Conservation (phyloP, 2,797 vertebrate species). For the Lindbergichthys nudifrons region DNA sequence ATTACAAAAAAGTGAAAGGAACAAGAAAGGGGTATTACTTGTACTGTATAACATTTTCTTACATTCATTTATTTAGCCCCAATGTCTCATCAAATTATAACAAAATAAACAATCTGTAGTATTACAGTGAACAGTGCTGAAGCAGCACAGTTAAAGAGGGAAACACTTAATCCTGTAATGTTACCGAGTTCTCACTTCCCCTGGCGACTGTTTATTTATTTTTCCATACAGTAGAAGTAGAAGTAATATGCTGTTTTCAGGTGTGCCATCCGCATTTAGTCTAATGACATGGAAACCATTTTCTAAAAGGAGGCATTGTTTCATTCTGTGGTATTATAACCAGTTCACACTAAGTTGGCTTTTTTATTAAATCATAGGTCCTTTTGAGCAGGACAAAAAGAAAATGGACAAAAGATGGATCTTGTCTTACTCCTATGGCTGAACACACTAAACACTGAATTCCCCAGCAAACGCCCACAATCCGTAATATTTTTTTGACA, state of each 20-base stretch:
- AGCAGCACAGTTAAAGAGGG: not conserved
- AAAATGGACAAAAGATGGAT: too few species aligned
- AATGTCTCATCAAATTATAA: too few species aligned
- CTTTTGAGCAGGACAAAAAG: not conserved
- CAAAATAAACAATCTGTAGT: not conserved
- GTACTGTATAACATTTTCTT: too few species aligned
- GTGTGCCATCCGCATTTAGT: slow-evolving; percentile 15
- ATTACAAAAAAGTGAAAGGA: too few species aligned
- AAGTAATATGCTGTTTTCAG: slow-evolving; percentile 12
- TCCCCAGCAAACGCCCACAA: not conserved
- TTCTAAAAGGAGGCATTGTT: slow-evolving; percentile 37
- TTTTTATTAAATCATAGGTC: too few species aligned
- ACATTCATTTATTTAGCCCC: too few species aligned
- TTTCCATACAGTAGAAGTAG: slow-evolving; percentile 48
- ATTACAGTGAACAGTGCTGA: not conserved
- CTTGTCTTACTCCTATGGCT: too few species aligned
- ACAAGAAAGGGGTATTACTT: too few species aligned
- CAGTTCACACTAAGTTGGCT: not conserved
- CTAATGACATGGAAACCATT: slow-evolving; percentile 21
- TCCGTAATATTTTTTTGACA: not conserved
- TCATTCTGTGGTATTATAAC: slow-evolving; percentile 14
- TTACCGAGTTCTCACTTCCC: slow-evolving; percentile 16
- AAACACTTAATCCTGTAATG: slow-evolving; percentile 11
- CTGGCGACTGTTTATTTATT: slow-evolving; percentile 9
- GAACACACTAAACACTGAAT: not conserved